Percentiles rank a stretch among this genome's conserved stretches.
phyloP scores from a whole-genome alignment of 2,113 vertebrate species.

The Camarhynchus parvulus region DNA sequence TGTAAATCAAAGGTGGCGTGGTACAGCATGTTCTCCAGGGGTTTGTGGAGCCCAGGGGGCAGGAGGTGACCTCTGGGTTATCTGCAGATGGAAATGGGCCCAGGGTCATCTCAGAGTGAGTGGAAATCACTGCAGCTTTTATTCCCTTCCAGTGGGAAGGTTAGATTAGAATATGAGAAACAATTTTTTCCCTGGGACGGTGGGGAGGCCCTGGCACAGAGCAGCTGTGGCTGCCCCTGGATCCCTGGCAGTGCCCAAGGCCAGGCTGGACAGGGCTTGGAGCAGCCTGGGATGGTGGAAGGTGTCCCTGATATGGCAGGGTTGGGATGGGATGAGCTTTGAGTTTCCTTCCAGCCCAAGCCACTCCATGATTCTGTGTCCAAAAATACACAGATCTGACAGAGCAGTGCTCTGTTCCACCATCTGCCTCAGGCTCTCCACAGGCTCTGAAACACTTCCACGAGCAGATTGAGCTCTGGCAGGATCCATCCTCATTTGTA shows the following conservation, averaged over 20 bases:
- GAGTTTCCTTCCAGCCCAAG: neutral
- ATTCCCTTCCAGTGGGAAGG: neutral
- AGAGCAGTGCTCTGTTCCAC: neutral
- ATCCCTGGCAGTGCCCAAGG: neutral
- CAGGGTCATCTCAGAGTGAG: neutral
- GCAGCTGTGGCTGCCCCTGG: neutral
- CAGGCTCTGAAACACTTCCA: neutral
- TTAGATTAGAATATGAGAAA: too few relatives aligned
- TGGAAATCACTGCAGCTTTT: neutral
- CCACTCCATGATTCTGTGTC: neutral
- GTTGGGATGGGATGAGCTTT: fast-evolving
- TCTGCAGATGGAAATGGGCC: neutral
- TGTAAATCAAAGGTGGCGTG: neutral
- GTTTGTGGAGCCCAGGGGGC: neutral
- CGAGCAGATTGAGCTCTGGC: fast-evolving
- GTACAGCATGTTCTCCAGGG: neutral
- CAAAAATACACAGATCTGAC: neutral
- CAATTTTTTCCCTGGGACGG: fast-evolving
- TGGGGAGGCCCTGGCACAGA: neutral
- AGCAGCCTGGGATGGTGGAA: fast-evolving
- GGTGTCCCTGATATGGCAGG: neutral
- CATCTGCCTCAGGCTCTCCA: neutral
- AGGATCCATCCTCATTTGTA: neutral
- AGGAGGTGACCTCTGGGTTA: neutral
- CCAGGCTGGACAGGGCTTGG: fast-evolving